Base-by-base conservation (phyloP, 2,888 invertebrate genomes). In the Cantharis rustica region DNA sequence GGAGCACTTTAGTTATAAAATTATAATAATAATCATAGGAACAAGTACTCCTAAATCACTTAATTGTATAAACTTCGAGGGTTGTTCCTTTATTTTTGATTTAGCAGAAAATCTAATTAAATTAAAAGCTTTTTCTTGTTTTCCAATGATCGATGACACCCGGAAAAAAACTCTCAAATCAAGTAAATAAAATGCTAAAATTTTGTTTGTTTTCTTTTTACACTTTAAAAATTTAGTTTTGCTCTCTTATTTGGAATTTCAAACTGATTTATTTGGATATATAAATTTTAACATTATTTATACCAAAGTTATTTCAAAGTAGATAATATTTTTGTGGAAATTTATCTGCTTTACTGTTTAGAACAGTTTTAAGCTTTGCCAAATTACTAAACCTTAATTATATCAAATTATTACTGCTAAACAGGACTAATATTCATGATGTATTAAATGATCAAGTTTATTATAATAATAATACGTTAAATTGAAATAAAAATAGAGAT, bases 71-170 rank as follows among this genome's bases (percentile, higher is more conserved):
- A 16, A 66, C 23, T 66, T 66, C 23, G 9, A 63, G 64, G 20
- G 64, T 66, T 66, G 17, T 66, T 20, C 16, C 61, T 68, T 27
- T 68, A 66, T 73, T 68, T 73, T 73, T 68, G 66, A 47, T 68
- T 31, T 73, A 73, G 61, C 68, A 61, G 68, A 73, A 73, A 68
- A 68, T 26, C 68, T 73, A 73, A 73, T 73, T 73, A 73, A 31
- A 73, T 31, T 73, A 73, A 73, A 73, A 73, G 73, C 73, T 73
- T 73, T 73, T 73, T 68, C 73, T 73, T 73, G 73, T 73, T 73
- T 47, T 66, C 5, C 68, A 47, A 68, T 73, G 73, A 68, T 68
- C 68, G 73, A 73, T 68, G 68, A 68, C 23, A 23, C 64, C 23
- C 68, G 61, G 23, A 72, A 72, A 72, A 23, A 61, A 68, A 62